Conservation (phyloP, 2,888 invertebrate species). For the Phymatocera aterrima region DNA sequence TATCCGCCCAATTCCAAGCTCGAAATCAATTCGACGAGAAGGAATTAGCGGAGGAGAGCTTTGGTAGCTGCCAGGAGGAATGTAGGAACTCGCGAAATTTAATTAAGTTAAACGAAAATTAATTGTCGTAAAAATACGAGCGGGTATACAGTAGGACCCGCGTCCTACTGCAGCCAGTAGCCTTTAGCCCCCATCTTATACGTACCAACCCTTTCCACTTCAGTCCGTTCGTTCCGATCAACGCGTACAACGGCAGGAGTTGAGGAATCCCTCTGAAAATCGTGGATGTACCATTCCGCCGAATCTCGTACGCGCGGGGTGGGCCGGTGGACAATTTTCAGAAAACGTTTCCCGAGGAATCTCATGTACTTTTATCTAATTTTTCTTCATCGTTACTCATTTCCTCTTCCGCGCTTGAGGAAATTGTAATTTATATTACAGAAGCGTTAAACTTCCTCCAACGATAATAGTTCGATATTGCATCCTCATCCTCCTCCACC, state of each 20-base stretch:
- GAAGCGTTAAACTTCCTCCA: background rate
- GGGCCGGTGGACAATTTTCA: too few relatives aligned
- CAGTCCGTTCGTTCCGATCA: background rate
- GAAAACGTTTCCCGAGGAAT: too few relatives aligned
- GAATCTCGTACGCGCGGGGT: too few relatives aligned
- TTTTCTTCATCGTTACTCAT: too few relatives aligned
- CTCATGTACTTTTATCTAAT: too few relatives aligned
- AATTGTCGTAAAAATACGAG: constrained; percentile 58
- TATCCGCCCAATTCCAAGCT: constrained; percentile 46
- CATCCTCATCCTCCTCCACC: background rate
- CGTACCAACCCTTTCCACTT: background rate
- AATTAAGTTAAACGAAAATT: constrained; percentile 61
- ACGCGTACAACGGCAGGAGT: too few relatives aligned
- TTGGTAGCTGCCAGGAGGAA: constrained; percentile 16
- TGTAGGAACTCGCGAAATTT: constrained; percentile 53
- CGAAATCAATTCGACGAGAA: constrained; percentile 54
- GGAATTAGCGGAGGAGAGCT: constrained; percentile 30
- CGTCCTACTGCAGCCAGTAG: background rate
- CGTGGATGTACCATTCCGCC: too few relatives aligned
- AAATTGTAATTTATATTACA: too few relatives aligned
- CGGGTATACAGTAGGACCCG: background rate
- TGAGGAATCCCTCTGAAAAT: too few relatives aligned
- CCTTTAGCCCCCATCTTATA: background rate
- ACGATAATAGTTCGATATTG: background rate
- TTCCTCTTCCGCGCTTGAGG: too few relatives aligned